Conservation (phyloP, 1,140 invertebrate species). For the Neuroterus valhalla region DNA sequence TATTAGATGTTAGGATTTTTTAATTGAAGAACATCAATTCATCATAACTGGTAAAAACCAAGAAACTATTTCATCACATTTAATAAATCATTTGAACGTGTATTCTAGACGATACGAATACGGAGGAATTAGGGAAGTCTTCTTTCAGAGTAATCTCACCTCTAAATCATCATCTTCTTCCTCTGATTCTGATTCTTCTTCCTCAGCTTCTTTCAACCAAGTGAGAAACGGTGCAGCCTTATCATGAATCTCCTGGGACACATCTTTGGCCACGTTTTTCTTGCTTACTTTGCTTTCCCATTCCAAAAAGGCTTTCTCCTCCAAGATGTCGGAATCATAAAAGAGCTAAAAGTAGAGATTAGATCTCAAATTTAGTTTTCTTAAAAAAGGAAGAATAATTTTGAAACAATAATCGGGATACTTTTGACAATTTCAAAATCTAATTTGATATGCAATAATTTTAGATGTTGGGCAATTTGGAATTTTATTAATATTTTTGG, state of each 20-base stretch:
- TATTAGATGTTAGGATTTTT: no score
- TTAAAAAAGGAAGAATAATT: not conserved
- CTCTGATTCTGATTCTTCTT: conserved; percentile 87
- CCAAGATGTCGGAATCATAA: conserved; percentile 96
- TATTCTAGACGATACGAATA: no score
- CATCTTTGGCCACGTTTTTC: conserved; percentile 94
- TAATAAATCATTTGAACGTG: no score
- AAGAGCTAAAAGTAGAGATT: conserved; percentile 80
- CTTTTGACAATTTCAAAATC: no score
- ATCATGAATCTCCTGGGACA: conserved; percentile 93
- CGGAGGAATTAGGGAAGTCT: not conserved
- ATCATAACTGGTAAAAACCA: no score
- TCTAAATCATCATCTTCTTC: conserved; percentile 84
- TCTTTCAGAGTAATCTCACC: conserved; percentile 46
- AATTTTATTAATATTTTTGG: conserved; percentile 5
- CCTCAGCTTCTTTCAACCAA: conserved; percentile 98
- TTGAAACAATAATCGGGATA: not conserved
- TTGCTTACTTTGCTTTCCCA: conserved; percentile 96
- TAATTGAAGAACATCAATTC: no score
- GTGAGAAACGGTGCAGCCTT: conserved; percentile 95
- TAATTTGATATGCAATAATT: not conserved
- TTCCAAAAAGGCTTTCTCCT: conserved; percentile 94
- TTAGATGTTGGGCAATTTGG: not conserved
- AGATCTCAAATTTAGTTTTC: not conserved
- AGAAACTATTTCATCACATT: no score